Percentiles rank a stretch among this genome's conserved stretches.
Evolutionary conservation across 2,113 vertebrate genomes (phyloP).

Genomic region (Nerophis ophidion): DNA sequence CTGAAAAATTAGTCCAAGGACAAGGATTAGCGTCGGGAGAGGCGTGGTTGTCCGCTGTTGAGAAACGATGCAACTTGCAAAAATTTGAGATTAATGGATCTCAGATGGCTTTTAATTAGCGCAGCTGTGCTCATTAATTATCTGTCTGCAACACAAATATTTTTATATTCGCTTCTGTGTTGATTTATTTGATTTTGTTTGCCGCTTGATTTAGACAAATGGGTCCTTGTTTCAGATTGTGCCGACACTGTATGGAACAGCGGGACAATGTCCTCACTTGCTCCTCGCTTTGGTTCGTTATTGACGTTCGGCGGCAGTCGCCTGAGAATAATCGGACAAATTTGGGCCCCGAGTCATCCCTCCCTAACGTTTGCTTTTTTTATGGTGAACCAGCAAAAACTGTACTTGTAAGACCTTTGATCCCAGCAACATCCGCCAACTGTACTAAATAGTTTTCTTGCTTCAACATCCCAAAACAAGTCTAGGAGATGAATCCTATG

Average conservation of each 20-base stretch:
- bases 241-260: constrained; percentile 59
- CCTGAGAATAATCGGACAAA: background rate
- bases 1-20: constrained; percentile 81
- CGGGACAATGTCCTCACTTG: constrained; percentile 45
- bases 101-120: constrained; percentile 99
- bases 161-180: constrained; percentile 99
- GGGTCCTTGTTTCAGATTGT: constrained; percentile 84
- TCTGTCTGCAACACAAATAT: constrained; percentile 95
- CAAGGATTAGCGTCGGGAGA: constrained; percentile 61
- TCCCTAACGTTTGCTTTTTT: too few relatives aligned
- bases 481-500: too few relatives aligned
- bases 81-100: constrained; percentile 98
- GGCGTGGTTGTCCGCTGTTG: constrained; percentile 75
- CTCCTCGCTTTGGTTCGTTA: constrained; percentile 33
- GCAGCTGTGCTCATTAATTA: constrained; percentile 98
- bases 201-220: constrained; percentile 95
- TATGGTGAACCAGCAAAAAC: too few relatives aligned
- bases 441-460: too few relatives aligned
- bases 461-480: too few relatives aligned
- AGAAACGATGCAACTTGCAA: constrained; percentile 74
- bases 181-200: constrained; percentile 99
- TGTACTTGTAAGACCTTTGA: too few relatives aligned
- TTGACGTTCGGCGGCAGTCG: constrained; percentile 26
- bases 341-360: background rate
- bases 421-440: too few relatives aligned